These are phyloP conservation scores for Carassius gibelio DNA, from an alignment of 2,113 vertebrate species.

Conservation along the genomic window DNA sequence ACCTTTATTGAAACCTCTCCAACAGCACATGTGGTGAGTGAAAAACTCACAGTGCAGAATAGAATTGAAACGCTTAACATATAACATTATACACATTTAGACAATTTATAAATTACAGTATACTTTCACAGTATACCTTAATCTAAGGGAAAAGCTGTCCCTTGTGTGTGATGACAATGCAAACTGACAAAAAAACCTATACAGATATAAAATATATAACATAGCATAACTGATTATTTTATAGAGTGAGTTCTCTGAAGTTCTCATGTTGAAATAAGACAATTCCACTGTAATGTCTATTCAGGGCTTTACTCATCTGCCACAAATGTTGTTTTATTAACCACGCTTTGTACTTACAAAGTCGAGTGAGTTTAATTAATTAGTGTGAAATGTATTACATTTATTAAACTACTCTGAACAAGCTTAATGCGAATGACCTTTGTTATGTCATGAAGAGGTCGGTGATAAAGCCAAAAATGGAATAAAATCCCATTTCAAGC, in stretches of 20 bases:
- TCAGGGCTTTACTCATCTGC: neutral
- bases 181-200: neutral
- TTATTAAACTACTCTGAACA: neutral
- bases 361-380: neutral
- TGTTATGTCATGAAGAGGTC: neutral
- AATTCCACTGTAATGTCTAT: neutral
- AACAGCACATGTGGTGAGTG: no score
- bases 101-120: no score
- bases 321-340: neutral
- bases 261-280: neutral
- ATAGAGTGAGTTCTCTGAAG: neutral
- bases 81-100: no score
- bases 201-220: neutral
- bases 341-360: neutral
- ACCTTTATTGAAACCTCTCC: no score
- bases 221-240: no score
- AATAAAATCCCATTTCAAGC: neutral
- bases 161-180: no score
- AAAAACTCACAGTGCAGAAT: no score
- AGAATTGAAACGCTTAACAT: no score
- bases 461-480: neutral
- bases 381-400: neutral
- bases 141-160: no score
- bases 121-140: no score
- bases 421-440: neutral